Conservation (phyloP, 2,113 vertebrate genomes). For the Coracopsis vasa region DNA sequence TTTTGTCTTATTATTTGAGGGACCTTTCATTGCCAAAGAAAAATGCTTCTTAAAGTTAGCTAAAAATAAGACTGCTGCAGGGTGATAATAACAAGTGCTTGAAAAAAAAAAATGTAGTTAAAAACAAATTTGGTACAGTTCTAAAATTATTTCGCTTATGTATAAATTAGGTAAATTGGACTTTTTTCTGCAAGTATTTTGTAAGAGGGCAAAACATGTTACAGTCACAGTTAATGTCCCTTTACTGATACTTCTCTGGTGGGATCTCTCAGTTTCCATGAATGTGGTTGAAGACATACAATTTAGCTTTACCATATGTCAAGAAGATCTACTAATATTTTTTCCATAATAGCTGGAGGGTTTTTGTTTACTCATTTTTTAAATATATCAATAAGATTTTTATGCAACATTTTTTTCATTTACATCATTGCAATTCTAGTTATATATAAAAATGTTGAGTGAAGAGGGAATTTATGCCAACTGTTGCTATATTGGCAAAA, state of each 20-base stretch:
- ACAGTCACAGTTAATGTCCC: background rate
- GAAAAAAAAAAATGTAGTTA: background rate
- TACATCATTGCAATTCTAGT: background rate
- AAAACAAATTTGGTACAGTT: background rate
- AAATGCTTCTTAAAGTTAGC: background rate
- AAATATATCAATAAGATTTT: background rate
- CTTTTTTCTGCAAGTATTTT: background rate
- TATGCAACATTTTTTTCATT: background rate
- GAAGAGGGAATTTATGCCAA: background rate
- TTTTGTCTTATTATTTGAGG: background rate
- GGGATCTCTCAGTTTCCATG: background rate
- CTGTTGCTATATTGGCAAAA: background rate
- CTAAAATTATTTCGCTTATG: background rate
- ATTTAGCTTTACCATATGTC: background rate
- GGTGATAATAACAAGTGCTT: background rate
- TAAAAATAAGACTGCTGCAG: background rate
- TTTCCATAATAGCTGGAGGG: background rate
- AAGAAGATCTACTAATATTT: background rate
- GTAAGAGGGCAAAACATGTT: background rate
- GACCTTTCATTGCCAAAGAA: background rate
- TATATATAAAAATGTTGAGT: background rate
- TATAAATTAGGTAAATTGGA: background rate
- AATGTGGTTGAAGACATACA: background rate
- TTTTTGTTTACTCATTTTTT: background rate
- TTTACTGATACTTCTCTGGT: background rate